A percentile compares a stretch with the other conserved stretches of the same genome.
phyloP scores from a whole-genome alignment of 2,113 vertebrate genomes.

The Rostratula benghalensis region DNA sequence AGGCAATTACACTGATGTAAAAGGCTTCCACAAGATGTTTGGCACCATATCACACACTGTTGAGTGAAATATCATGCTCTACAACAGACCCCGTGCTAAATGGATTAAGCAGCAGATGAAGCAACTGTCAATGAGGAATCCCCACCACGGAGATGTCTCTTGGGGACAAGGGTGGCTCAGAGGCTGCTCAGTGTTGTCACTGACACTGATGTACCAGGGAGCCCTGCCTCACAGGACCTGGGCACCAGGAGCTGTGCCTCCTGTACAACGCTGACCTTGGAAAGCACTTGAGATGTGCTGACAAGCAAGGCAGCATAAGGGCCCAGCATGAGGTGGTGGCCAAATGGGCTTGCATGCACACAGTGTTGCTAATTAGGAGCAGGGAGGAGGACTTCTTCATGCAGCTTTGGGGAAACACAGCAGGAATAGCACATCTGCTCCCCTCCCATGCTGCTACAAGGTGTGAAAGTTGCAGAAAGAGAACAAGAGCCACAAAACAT shows the following conservation, averaged over 20 bases:
- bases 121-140: not conserved
- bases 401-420: not conserved
- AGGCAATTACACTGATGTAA: not conserved
- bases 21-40: not conserved
- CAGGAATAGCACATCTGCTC: not conserved
- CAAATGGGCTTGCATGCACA: not conserved
- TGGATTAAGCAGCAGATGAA: not conserved
- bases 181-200: not conserved
- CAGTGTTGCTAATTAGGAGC: rapidly evolving
- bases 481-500: not conserved
- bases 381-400: not conserved
- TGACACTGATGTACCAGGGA: rapidly evolving
- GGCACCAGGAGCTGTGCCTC: not conserved
- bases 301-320: not conserved
- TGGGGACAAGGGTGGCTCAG: rapidly evolving
- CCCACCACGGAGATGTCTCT: not conserved
- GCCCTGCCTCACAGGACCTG: rapidly evolving
- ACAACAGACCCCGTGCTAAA: not conserved
- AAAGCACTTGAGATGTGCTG: rapidly evolving
- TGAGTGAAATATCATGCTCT: not conserved
- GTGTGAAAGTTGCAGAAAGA: not conserved
- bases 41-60: not conserved
- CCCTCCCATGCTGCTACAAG: not conserved
- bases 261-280: not conserved
- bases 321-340: not conserved